Conservation (phyloP, 2,888 invertebrate species). For the Tachina fera region DNA sequence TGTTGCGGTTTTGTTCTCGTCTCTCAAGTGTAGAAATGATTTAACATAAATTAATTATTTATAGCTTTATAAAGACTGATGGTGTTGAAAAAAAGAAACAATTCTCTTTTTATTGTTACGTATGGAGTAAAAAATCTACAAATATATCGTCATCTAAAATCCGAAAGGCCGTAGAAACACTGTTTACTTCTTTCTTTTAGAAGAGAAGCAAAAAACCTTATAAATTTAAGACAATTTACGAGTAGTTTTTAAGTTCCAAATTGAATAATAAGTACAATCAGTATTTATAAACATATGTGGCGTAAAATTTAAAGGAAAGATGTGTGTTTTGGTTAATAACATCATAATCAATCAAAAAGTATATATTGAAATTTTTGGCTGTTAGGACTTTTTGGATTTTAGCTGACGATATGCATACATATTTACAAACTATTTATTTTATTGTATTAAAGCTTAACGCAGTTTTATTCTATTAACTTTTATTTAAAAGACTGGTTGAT, state of each 20-base stretch:
- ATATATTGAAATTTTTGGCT: too few relatives aligned
- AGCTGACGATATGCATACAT: neutral
- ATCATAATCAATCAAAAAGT: too few relatives aligned
- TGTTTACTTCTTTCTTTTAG: too few relatives aligned
- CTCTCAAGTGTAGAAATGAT: conserved; percentile 32
- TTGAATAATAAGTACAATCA: too few relatives aligned
- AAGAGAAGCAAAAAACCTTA: too few relatives aligned
- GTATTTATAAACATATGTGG: neutral
- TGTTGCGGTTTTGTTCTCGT: conserved; percentile 25
- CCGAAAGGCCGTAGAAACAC: too few relatives aligned
- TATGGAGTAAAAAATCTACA: neutral
- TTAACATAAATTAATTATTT: conserved; percentile 65
- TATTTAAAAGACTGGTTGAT: neutral
- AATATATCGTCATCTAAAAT: neutral
- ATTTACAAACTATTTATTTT: conserved; percentile 28
- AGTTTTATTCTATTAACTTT: neutral
- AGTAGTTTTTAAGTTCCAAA: too few relatives aligned
- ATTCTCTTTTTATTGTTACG: neutral
- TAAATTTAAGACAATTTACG: too few relatives aligned
- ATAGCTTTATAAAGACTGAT: conserved; percentile 26
- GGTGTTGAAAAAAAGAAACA: neutral
- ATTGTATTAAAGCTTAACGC: neutral
- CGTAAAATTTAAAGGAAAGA: too few relatives aligned
- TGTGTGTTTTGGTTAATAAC: too few relatives aligned
- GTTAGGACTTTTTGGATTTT: too few relatives aligned